Evolutionary conservation across 30 jellyfish, hydroid and myxozoan genomes (phyloP).

Genomic region (Chironex yamaguchii): DNA sequence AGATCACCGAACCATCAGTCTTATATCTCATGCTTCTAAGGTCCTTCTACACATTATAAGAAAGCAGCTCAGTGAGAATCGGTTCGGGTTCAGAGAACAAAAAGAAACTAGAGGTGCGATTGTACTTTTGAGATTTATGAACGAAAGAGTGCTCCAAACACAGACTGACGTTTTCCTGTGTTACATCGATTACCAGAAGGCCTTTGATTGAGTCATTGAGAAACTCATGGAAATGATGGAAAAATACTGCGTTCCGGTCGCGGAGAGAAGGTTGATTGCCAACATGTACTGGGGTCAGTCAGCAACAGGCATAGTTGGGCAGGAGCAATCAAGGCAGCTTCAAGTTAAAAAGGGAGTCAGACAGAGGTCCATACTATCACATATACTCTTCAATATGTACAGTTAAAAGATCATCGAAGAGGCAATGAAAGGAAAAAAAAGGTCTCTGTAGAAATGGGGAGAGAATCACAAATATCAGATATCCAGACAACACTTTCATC

Average conservation of each 20-base stretch:
- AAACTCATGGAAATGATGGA: constrained; percentile 13
- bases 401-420: constrained; percentile 21
- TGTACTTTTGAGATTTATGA: no score
- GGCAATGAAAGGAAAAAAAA: constrained; percentile 17
- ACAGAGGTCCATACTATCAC: constrained; percentile 58
- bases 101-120: no score
- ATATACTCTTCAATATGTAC: constrained; percentile 23
- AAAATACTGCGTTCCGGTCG: not conserved
- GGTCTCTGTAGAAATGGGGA: constrained; percentile 6
- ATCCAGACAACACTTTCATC: constrained; percentile 59
- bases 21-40: no score
- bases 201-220: constrained; percentile 45
- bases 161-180: constrained; percentile 10
- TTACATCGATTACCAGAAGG: constrained; percentile 43
- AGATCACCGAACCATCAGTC: no score
- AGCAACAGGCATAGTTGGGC: constrained; percentile 26
- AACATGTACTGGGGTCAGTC: constrained; percentile 46
- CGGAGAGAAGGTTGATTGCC: constrained; percentile 31
- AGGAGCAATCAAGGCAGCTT: not conserved
- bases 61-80: no score
- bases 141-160: no score
- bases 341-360: constrained; percentile 36
- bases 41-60: no score
- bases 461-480: not conserved
- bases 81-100: no score